These are phyloP conservation scores for Dorcus parallelipipedus DNA, from an alignment of 2,888 invertebrate genomes.

Conservation along the genomic window DNA sequence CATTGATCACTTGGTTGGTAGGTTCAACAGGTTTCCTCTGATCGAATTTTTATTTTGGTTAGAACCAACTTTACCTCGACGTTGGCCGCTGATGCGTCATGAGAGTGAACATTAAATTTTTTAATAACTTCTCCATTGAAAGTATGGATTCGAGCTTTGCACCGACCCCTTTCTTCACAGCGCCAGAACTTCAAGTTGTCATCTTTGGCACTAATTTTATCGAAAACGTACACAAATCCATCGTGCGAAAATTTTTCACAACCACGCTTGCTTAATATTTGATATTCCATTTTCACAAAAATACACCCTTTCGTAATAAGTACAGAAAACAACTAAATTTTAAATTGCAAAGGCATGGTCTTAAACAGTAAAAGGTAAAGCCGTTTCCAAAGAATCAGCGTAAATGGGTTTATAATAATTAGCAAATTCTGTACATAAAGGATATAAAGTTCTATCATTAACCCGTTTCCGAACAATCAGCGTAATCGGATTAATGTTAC, in stretches of 20 bases:
- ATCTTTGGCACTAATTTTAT: not conserved
- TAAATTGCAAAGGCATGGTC: no score
- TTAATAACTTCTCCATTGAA: constrained; percentile 10
- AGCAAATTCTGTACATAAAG: no score
- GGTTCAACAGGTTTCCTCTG: constrained; percentile 5
- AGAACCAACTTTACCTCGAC: constrained; percentile 4
- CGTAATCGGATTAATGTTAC: no score
- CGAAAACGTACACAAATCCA: constrained; percentile 1
- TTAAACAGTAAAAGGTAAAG: no score
- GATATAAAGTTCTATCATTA: no score
- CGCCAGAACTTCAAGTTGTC: constrained; percentile 12
- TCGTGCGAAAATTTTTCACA: not conserved
- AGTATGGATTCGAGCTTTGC: constrained; percentile 11
- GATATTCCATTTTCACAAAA: no score
- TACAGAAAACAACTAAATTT: no score
- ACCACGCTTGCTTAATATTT: not conserved
- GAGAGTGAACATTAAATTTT: constrained; percentile 9
- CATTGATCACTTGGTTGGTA: constrained; percentile 5
- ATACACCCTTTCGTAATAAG: no score
- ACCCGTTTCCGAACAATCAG: no score
- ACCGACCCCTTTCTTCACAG: constrained; percentile 9
- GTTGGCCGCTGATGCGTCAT: constrained; percentile 7
- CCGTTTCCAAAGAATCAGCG: no score
- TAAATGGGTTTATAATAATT: no score
- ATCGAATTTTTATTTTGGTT: constrained; percentile 7